phyloP scores from a whole-genome alignment of 2,888 invertebrate species.

The Timema podura region DNA sequence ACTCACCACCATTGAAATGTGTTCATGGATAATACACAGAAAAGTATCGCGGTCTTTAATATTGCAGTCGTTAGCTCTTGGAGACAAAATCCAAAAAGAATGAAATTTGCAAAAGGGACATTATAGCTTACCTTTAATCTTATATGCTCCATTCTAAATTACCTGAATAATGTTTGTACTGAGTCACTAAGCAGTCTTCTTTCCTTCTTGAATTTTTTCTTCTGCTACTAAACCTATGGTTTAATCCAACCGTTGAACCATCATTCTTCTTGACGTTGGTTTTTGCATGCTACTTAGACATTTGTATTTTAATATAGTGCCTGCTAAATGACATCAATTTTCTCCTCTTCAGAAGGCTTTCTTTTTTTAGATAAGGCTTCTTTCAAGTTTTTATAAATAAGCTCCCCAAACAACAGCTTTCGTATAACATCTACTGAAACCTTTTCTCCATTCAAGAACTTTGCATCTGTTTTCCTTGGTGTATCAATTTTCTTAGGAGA shows the following conservation, averaged over 20 bases:
- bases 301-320: not conserved
- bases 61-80: not conserved
- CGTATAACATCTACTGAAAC: not conserved
- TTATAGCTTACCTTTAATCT: not conserved
- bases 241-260: not conserved
- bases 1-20: too few relatives aligned
- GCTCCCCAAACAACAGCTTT: conserved; percentile 4
- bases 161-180: not conserved
- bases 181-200: conserved; percentile 5
- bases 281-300: conserved; percentile 6
- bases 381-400: not conserved
- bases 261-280: not conserved
- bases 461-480: not conserved
- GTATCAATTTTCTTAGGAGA: conserved; percentile 5
- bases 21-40: conserved; percentile 9
- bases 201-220: not conserved
- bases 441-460: not conserved
- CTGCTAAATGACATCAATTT: not conserved
- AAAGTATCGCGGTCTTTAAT: not conserved
- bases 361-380: not conserved
- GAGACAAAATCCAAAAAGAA: conserved; percentile 8
- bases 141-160: not conserved
- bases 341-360: not conserved
- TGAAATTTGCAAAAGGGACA: conserved; percentile 1
- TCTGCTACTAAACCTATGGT: not conserved